phyloP scores from a whole-genome alignment of 2,797 vertebrate species.

The Anguilla pacifica region DNA sequence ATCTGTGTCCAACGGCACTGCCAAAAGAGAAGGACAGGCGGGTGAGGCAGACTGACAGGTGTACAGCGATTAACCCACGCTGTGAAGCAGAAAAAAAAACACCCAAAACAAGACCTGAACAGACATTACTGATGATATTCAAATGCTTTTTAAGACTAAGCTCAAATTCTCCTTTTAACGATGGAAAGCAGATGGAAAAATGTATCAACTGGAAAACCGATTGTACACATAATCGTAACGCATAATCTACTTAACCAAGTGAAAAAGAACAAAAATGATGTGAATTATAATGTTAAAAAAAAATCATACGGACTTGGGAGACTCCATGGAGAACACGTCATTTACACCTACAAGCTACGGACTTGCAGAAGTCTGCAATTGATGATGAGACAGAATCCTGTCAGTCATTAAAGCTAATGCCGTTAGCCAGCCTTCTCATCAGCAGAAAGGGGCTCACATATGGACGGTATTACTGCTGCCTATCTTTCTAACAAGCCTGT shows the following conservation, averaged over 20 bases:
- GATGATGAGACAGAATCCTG: neutral
- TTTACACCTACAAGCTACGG: too few species aligned
- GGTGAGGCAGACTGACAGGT: neutral
- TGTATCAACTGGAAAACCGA: too few species aligned
- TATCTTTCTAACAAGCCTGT: neutral
- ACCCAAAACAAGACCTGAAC: neutral
- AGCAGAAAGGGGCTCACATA: neutral
- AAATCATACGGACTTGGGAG: too few species aligned
- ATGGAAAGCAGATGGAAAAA: neutral
- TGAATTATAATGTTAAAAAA: too few species aligned
- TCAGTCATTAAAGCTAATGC: neutral
- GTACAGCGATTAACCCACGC: neutral
- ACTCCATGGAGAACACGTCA: too few species aligned
- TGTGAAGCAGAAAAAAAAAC: neutral
- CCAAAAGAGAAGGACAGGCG: neutral
- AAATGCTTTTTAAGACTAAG: neutral
- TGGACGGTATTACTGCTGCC: neutral
- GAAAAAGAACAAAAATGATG: neutral
- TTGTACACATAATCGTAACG: too few species aligned
- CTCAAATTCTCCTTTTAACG: neutral
- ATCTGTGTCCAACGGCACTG: neutral
- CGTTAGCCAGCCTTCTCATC: neutral
- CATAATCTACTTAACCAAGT: neutral
- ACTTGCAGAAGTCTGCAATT: neutral
- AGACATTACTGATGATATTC: neutral